Percentiles rank a stretch among this genome's conserved stretches.
These are phyloP conservation scores for Trichonephila clavata DNA, from an alignment of 1,140 invertebrate species.

Conservation along the genomic window DNA sequence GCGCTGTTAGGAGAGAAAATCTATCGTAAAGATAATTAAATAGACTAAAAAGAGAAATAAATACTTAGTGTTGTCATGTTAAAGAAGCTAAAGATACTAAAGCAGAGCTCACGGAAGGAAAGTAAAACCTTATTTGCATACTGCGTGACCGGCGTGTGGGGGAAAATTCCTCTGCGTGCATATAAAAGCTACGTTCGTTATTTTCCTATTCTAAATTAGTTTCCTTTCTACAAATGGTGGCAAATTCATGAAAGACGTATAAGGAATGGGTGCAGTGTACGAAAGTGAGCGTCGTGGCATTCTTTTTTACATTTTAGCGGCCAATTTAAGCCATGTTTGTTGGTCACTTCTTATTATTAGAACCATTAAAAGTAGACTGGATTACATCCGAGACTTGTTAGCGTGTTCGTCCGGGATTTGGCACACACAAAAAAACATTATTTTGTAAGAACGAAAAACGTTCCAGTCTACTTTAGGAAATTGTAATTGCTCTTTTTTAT, in stretches of 20 bases:
- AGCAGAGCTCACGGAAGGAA: background rate
- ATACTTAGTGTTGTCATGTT: constrained; percentile 21
- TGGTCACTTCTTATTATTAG: constrained; percentile 56
- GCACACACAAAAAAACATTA: background rate
- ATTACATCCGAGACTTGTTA: constrained; percentile 29
- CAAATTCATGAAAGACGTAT: constrained; percentile 23
- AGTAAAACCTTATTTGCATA: constrained; percentile 39
- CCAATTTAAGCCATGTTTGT: constrained; percentile 45
- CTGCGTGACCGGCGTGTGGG: constrained; percentile 39
- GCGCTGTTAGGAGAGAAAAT: background rate
- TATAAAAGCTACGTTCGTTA: constrained; percentile 16
- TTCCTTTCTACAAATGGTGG: constrained; percentile 51
- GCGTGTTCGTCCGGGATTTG: background rate
- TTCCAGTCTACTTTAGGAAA: background rate
- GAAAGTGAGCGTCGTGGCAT: background rate
- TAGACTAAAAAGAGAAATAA: constrained; percentile 41
- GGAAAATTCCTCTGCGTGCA: constrained; percentile 25
- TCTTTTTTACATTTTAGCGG: constrained; percentile 5
- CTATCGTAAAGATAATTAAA: constrained; percentile 43
- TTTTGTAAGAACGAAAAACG: background rate
- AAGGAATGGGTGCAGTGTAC: background rate
- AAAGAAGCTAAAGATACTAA: constrained; percentile 31
- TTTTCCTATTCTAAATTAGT: constrained; percentile 65
- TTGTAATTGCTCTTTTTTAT: background rate
- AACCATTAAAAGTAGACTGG: background rate